A percentile compares a stretch with the other conserved stretches of the same genome.
Conservation (phyloP, 2,113 vertebrate genomes). For the Thamnophis sirtalis region DNA sequence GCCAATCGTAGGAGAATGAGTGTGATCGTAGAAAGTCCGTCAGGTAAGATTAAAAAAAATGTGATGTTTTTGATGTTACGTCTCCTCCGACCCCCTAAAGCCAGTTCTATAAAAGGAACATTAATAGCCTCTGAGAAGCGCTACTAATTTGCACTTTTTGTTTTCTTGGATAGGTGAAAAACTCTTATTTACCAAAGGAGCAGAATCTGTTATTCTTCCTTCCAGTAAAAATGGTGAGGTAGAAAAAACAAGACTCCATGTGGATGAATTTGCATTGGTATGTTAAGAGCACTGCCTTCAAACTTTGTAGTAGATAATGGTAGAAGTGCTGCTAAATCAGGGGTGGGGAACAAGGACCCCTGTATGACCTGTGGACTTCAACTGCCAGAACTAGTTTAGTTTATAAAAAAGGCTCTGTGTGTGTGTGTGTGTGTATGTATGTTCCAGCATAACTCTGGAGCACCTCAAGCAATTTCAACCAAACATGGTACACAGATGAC, state of each 20-base stretch:
- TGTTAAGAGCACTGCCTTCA: neutral
- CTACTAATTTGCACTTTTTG: slow-evolving; percentile 19
- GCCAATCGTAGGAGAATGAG: slow-evolving; percentile 93
- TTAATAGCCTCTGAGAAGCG: slow-evolving; percentile 3
- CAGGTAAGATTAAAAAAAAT: slow-evolving; percentile 69
- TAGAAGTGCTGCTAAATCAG: neutral
- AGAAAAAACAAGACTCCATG: slow-evolving; percentile 90
- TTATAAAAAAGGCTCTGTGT: too few species aligned
- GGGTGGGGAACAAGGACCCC: neutral
- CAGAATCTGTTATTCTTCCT: slow-evolving; percentile 92
- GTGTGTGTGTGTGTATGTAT: too few species aligned
- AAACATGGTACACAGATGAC: too few species aligned
- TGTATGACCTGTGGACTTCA: neutral
- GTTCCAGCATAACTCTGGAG: too few species aligned
- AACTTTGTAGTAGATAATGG: neutral
- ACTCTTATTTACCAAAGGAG: slow-evolving; percentile 93
- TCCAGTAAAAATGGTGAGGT: slow-evolving; percentile 84
- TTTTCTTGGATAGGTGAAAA: slow-evolving; percentile 75
- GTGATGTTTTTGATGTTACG: neutral
- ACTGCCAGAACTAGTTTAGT: neutral
- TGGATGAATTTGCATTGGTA: slow-evolving; percentile 97
- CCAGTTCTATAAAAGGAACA: neutral
- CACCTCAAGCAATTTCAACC: too few species aligned
- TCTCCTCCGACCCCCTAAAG: neutral
- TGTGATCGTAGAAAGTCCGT: slow-evolving; percentile 87